These are phyloP conservation scores for Drosophila quinaria DNA, from an alignment of 2,888 invertebrate species.

Conservation along the genomic window DNA sequence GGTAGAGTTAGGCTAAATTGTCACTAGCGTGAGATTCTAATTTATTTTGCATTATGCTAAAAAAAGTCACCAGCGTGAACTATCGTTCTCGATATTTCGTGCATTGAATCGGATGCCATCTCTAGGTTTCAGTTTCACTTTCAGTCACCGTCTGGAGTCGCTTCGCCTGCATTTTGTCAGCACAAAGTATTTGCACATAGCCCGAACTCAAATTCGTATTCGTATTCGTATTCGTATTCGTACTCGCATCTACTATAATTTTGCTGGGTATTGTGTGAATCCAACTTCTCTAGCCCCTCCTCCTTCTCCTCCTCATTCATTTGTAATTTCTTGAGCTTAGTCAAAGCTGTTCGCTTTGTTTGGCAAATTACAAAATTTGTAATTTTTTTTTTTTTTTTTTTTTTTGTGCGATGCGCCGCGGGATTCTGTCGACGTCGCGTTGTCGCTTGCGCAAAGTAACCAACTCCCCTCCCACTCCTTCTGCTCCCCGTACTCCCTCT, in stretches of 20 bases:
- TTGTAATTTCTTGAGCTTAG: slow-evolving; percentile 2
- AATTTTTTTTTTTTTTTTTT: slow-evolving; percentile 40
- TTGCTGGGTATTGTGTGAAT: slow-evolving; percentile 69
- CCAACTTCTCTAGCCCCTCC: slow-evolving; percentile 24
- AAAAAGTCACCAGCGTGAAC: background rate
- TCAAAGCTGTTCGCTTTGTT: slow-evolving; percentile 68
- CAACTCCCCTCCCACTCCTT: background rate
- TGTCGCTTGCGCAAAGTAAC: slow-evolving; percentile 61
- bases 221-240: slow-evolving; percentile 39
- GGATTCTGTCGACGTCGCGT: slow-evolving; percentile 61
- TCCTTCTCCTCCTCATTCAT: slow-evolving; percentile 18
- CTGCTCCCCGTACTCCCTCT: background rate
- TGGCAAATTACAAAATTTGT: slow-evolving; percentile 80
- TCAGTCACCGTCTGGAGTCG: slow-evolving; percentile 36
- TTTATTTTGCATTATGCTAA: background rate
- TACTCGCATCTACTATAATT: slow-evolving; percentile 64
- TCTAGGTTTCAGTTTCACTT: slow-evolving; percentile 21
- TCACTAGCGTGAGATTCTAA: background rate
- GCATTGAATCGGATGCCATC: slow-evolving; percentile 26
- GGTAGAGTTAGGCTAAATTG: no score
- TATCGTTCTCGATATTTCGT: background rate
- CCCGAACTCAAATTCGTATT: slow-evolving; percentile 33
- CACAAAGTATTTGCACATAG: slow-evolving; percentile 65
- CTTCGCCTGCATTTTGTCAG: slow-evolving; percentile 72
- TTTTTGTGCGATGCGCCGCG: slow-evolving; percentile 71